Base-by-base conservation (phyloP, 2,797 vertebrate genomes). In the Anguilla anguilla region DNA sequence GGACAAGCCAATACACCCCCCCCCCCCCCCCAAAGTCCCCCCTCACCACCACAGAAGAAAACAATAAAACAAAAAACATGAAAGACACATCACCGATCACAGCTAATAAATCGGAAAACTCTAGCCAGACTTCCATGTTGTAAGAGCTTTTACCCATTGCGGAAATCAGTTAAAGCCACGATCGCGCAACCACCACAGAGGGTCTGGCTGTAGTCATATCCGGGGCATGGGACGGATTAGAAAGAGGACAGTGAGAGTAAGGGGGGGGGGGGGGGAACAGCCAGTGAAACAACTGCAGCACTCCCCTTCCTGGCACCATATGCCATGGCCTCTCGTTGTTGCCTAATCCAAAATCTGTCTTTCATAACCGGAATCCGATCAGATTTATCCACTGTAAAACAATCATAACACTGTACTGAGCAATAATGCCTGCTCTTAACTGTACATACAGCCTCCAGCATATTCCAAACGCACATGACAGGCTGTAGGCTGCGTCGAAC, bases 321-420 rank as follows among this genome's bases (percentile, higher is more conserved):
- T 17, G 35, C 15, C n/a, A 31, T 77, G 72, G 31, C n/a, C 72
- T 35, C 77, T 6, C 19, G 6, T 17, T 13, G 6, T 10, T 7
- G 13, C 13, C 77, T 81, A 46, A 46, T 22, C 43, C 43, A 81
- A 49, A 19, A 81, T 25, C 39, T 25, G 77, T 2, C 19, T 81
- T 46, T 81, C 43, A 13, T 19, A 81, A 81, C 39, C 13, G 15
- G 19, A 81, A 81, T 81, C 77, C 77, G 77, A 81, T 81, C 77
- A 9, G 77, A 81, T 81, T 81, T 81, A 81, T 39, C 77, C 77
- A 49, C 77, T 19, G 43, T 25, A 81, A 61, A 81, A 81, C 77
- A 81, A 81, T 81, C 43, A 22, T 6, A 49, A 81, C 77, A 81
- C 6, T 81, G 77, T 81, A 81, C 43, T 49, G 19, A 49, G 43